These are phyloP conservation scores for Rhagonycha lutea DNA, from an alignment of 2,888 invertebrate species.

Conservation along the genomic window DNA sequence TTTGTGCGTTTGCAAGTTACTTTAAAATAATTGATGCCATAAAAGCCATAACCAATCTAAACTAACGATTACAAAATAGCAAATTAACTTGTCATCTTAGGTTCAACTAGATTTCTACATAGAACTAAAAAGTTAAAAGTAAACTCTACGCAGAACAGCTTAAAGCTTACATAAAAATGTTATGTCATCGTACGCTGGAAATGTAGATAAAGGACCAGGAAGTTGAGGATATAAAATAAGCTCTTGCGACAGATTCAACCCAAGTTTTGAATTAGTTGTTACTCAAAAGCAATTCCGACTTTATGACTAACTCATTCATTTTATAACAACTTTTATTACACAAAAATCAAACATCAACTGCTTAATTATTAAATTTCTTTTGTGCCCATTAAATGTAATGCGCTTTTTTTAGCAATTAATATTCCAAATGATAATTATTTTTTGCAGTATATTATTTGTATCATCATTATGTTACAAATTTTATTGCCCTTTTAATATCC, in stretches of 20 bases:
- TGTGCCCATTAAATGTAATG: background rate
- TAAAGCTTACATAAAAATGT: constrained; percentile 28
- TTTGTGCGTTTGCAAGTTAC: background rate
- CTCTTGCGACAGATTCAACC: constrained; percentile 24
- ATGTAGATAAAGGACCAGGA: constrained; percentile 25
- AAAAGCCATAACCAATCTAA: background rate
- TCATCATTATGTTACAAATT: background rate
- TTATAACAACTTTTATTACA: constrained; percentile 23
- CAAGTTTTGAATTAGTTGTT: constrained; percentile 30
- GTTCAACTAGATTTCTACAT: background rate
- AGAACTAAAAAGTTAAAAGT: constrained; percentile 12
- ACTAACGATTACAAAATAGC: background rate
- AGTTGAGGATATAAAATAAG: constrained; percentile 27
- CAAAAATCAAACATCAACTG: constrained; percentile 22
- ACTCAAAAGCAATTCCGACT: constrained; percentile 27
- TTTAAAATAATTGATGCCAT: background rate
- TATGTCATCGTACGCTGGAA: constrained; percentile 25
- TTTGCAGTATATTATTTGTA: background rate
- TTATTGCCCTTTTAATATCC: background rate
- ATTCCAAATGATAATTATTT: background rate
- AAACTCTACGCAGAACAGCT: constrained; percentile 18
- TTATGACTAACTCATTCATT: constrained; percentile 25
- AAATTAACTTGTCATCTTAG: constrained; percentile 18
- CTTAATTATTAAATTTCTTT: constrained; percentile 25
- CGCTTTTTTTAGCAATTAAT: background rate